Percentiles rank a stretch among this genome's conserved stretches.
Conservation (phyloP, 1,140 invertebrate genomes). For the Drosophila mojavensis region DNA sequence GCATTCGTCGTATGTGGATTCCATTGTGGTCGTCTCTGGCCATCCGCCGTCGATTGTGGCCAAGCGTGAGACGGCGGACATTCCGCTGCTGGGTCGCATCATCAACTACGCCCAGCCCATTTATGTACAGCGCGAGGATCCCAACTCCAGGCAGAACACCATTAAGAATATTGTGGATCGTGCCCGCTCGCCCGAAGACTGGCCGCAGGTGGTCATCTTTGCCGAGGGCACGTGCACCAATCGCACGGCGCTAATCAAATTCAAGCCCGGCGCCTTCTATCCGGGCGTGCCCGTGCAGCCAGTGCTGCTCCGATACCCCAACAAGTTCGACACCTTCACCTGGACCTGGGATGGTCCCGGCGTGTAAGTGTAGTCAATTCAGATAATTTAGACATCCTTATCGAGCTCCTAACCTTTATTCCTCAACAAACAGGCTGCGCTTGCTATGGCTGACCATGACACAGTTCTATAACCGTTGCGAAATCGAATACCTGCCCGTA, state of each 20-base stretch:
- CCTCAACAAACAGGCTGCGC: conserved; percentile 33
- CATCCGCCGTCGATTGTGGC: conserved; percentile 94
- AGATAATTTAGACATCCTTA: too few relatives aligned
- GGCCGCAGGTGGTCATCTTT: conserved; percentile 98
- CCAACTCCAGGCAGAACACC: conserved; percentile 95
- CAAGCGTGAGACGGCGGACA: conserved; percentile 90
- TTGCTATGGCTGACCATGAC: conserved; percentile 95
- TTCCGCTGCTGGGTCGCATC: conserved; percentile 96
- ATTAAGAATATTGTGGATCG: conserved; percentile 95
- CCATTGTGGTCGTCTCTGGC: conserved; percentile 91
- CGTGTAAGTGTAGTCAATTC: conserved; percentile 89
- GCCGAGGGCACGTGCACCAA: conserved; percentile 98
- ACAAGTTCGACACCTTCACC: conserved; percentile 95
- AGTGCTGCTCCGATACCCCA: conserved; percentile 95
- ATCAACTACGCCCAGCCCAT: conserved; percentile 97
- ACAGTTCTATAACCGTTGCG: conserved; percentile 94
- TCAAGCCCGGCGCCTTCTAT: conserved; percentile 96
- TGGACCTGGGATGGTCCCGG: conserved; percentile 99
- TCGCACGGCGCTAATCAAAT: conserved; percentile 96
- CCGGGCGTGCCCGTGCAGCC: conserved; percentile 97
- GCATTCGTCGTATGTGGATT: conserved; percentile 96
- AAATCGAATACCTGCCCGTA: conserved; percentile 97
- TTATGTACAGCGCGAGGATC: conserved; percentile 96
- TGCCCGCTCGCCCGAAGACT: conserved; percentile 92
- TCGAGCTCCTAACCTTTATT: too few relatives aligned